phyloP scores from a whole-genome alignment of 1,140 invertebrate species.

The Vanessa tameamea region DNA sequence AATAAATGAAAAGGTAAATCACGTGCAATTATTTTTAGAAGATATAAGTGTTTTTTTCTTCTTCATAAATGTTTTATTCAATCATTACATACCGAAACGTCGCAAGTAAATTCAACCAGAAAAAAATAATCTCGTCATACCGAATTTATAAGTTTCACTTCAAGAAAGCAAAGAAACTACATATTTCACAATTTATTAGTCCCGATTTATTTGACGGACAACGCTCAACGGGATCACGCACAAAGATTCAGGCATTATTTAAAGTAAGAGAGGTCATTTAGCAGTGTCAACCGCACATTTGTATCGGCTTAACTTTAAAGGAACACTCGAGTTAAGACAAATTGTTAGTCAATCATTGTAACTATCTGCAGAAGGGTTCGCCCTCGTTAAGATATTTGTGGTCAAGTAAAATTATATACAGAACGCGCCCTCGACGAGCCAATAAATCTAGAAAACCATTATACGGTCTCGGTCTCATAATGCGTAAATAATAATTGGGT shows the following conservation, averaged over 20 bases:
- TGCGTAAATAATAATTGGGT: background rate
- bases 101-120: too few relatives aligned
- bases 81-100: too few relatives aligned
- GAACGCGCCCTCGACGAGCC: background rate
- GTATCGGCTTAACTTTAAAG: slow-evolving; percentile 54
- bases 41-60: too few relatives aligned
- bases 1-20: too few relatives aligned
- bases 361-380: slow-evolving; percentile 29
- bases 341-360: slow-evolving; percentile 45
- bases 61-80: too few relatives aligned
- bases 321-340: slow-evolving; percentile 34
- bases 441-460: slow-evolving; percentile 13
- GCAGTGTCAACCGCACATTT: slow-evolving; percentile 76
- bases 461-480: background rate
- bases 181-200: background rate
- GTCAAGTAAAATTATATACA: slow-evolving; percentile 21
- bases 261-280: slow-evolving; percentile 69
- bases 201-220: background rate
- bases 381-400: slow-evolving; percentile 27
- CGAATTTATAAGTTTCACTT: too few relatives aligned
- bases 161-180: background rate
- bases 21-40: too few relatives aligned
- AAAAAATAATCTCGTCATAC: too few relatives aligned
- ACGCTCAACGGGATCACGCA: slow-evolving; percentile 24
- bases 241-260: slow-evolving; percentile 60